phyloP scores from a whole-genome alignment of 2,888 invertebrate genomes.

The Platynereis dumerilii region DNA sequence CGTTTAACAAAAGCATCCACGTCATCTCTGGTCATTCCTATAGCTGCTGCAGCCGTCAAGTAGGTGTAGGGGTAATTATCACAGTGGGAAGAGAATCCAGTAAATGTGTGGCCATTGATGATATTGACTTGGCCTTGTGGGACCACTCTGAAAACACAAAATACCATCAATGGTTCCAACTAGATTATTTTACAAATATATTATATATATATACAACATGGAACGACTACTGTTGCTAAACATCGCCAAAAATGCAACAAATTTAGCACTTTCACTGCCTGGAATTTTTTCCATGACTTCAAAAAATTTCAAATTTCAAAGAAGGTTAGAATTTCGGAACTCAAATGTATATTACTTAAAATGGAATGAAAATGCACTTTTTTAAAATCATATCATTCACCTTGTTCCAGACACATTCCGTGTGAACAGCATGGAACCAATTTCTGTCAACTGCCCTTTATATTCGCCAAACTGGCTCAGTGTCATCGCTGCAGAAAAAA shows the following conservation, averaged over 20 bases:
- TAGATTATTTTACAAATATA: not conserved
- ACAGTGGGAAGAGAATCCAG: conserved; percentile 76
- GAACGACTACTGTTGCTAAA: not conserved
- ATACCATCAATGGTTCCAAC: not conserved
- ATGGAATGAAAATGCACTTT: too few relatives aligned
- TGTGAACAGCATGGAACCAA: conserved; percentile 42
- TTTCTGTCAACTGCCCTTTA: conserved; percentile 30
- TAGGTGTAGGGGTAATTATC: conserved; percentile 71
- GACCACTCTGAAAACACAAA: conserved; percentile 60
- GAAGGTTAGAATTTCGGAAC: too few relatives aligned
- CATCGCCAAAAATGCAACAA: too few relatives aligned
- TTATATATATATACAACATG: not conserved
- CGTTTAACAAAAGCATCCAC: conserved; percentile 75
- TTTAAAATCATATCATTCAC: too few relatives aligned
- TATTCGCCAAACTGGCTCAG: conserved; percentile 34
- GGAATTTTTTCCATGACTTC: too few relatives aligned
- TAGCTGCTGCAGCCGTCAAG: conserved; percentile 76
- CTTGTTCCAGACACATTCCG: conserved; percentile 73
- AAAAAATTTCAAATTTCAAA: too few relatives aligned
- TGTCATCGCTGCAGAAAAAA: conserved; percentile 51
- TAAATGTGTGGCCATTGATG: conserved; percentile 50
- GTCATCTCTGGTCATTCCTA: conserved; percentile 74
- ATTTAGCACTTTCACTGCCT: too few relatives aligned
- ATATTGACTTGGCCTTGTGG: conserved; percentile 45
- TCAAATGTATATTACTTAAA: too few relatives aligned